Conservation (phyloP, 2,888 invertebrate species). For the Baccha elongata region DNA sequence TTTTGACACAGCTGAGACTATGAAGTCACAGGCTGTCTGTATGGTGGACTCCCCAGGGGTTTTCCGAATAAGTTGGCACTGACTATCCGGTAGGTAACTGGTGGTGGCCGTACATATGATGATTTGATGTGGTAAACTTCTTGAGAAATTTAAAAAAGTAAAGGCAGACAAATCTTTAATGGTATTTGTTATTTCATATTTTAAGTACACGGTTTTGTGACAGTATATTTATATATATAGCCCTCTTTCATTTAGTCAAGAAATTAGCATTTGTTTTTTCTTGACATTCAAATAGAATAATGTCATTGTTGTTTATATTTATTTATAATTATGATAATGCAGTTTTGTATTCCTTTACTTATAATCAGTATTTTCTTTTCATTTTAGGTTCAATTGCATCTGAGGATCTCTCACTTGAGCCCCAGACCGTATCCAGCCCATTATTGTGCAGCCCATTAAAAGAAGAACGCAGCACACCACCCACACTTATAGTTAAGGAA, state of each 20-base stretch:
- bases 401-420: slow-evolving; percentile 89
- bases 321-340: background rate
- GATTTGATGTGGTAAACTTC: slow-evolving; percentile 43
- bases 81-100: slow-evolving; percentile 53
- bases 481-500: slow-evolving; percentile 87
- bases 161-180: slow-evolving; percentile 18
- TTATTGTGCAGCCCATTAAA: slow-evolving; percentile 85
- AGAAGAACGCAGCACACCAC: slow-evolving; percentile 87
- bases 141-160: slow-evolving; percentile 53
- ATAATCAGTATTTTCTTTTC: slow-evolving; percentile 58
- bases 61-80: slow-evolving; percentile 53
- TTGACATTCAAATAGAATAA: slow-evolving; percentile 31
- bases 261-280: slow-evolving; percentile 55
- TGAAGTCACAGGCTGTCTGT: slow-evolving; percentile 27
- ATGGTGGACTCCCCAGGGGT: slow-evolving; percentile 65
- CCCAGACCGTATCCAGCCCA: slow-evolving; percentile 82
- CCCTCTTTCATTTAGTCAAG: slow-evolving; percentile 46
- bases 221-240: slow-evolving; percentile 62
- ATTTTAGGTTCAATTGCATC: slow-evolving; percentile 89
- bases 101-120: slow-evolving; percentile 22
- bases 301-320: background rate
- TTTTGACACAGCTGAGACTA: slow-evolving; percentile 31
- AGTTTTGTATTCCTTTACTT: slow-evolving; percentile 35
- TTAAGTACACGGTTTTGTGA: slow-evolving; percentile 33
- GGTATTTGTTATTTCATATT: slow-evolving; percentile 6